phyloP scores from a whole-genome alignment of 2,797 vertebrate species.

The Lemur catta region DNA sequence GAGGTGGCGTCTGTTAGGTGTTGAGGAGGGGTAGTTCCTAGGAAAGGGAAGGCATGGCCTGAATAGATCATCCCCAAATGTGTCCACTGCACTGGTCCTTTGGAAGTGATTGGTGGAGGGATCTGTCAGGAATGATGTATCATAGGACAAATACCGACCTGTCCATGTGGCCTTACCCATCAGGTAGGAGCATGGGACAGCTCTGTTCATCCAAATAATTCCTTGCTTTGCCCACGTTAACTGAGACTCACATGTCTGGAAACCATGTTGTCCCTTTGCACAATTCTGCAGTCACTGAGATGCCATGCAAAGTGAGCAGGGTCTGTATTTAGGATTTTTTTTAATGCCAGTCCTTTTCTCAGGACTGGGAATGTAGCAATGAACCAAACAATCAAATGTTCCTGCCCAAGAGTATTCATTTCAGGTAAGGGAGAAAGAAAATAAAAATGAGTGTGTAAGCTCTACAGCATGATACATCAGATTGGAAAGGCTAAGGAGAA shows the following conservation, averaged over 20 bases:
- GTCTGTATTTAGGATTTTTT: neutral
- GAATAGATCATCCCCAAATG: neutral
- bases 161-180: neutral
- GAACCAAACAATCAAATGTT: neutral
- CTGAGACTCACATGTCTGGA: neutral
- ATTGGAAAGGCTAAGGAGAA: neutral
- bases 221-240: neutral
- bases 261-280: neutral
- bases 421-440: neutral
- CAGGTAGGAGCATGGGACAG: neutral
- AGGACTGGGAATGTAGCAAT: neutral
- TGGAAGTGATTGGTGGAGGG: neutral
- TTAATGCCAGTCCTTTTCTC: neutral
- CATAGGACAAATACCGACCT: neutral
- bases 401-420: neutral
- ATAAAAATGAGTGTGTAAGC: neutral
- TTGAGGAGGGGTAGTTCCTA: neutral
- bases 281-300: neutral
- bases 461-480: neutral
- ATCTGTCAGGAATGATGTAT: neutral
- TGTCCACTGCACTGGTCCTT: neutral
- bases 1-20: neutral
- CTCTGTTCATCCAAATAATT: neutral
- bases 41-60: neutral
- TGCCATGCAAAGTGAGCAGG: accelerated